Evolutionary conservation across 1,140 invertebrate genomes (phyloP), one percentile per base, ranked within the genome.

Genomic region (Calephelis virginiensis): DNA sequence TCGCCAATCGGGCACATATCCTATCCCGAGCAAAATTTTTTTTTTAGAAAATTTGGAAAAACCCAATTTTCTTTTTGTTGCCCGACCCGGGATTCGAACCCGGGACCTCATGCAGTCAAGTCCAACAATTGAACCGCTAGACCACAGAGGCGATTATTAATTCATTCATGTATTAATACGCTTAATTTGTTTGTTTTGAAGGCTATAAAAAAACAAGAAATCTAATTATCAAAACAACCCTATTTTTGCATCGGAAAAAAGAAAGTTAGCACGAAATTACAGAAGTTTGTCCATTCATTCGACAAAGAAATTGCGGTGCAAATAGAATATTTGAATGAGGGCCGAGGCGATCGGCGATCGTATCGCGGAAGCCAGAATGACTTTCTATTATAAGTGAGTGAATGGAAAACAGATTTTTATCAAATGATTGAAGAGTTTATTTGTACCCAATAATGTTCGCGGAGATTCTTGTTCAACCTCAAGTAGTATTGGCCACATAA

Each of bases 311-410:
- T 59, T 59, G 53, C 53, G 53, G 53, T 59, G 53, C 53, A 59
- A 59, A 59, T 59, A 59, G 53, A 59, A 59, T 59, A 59, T 59
- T 59, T 59, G 53, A 59, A 59, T 59, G 53, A 59, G 53, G 53
- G 53, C 53, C 12, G 37, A 11, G 37, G 12, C 53, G 28, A 59
- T 59, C 53, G 53, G 28, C 37, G 53, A 59, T 59, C 17, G 53
- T 59, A 59, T 59, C 53, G 53, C 53, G 28, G 53, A 59, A 59
- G 53, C 53, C 28, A 38, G 53, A 59, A 59, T 59, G 53, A 56
- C 53, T 56, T 56, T 56, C 53, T 56, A 56, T 56, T 56, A 56
- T 56, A 37, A 56, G 53, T 56, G 53, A 56, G 53, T 28, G 53
- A 56, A 56, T 56, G 53, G 53, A 56, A 56, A 56, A 56, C 53